Evolutionary conservation across 2,888 invertebrate genomes (phyloP), one percentile per base, ranked within the genome.

Genomic region (Tiliacea aurago): DNA sequence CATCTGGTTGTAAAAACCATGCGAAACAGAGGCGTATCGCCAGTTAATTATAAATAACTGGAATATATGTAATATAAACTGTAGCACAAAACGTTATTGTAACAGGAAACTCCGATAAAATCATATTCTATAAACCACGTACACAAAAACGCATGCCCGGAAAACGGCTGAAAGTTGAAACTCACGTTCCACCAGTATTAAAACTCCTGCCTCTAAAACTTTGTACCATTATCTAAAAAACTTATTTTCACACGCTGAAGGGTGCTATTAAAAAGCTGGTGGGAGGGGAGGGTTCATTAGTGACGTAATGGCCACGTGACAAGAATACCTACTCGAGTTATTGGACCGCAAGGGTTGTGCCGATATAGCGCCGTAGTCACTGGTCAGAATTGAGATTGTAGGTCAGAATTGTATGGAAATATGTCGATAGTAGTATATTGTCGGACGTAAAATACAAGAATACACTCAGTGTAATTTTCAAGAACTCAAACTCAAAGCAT

Each of bases 261-360:
- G 75, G 82, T 80, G 87, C 87, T 87, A 90, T 89, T 91, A 89
- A 90, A 90, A 89, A 87, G 82, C 82, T 81, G 76, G 76, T 78
- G 83, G 86, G 81, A 73, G 84, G 83, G 86, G 81, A 73, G 84
- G 85, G 87, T 90, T 91, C 88, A 90, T 91, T 91, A 84, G 86
- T 83, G 86, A 86, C 86, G 88, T 86, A 87, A 88, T 73, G 68
- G 70, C 61, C 67, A 78, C 90, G 90, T 91, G 90, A 90, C 89
- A 59, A 59, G 90, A 90, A 89, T 91, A 81, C 28, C 56, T 63
- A 41, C 49, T 37, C 62, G n/a, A 49, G 68, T 75, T 84, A 84
- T 86, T 84, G 74, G 81, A 86, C 77, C 65, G 78, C 68, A 64
- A 78, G 72, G 76, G 72, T 56, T 78, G 53, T 62, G 75, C 70